Evolutionary conservation across 2,888 invertebrate genomes (phyloP), one percentile per base, ranked within the genome.

Genomic region (Dascillus cervinus): DNA sequence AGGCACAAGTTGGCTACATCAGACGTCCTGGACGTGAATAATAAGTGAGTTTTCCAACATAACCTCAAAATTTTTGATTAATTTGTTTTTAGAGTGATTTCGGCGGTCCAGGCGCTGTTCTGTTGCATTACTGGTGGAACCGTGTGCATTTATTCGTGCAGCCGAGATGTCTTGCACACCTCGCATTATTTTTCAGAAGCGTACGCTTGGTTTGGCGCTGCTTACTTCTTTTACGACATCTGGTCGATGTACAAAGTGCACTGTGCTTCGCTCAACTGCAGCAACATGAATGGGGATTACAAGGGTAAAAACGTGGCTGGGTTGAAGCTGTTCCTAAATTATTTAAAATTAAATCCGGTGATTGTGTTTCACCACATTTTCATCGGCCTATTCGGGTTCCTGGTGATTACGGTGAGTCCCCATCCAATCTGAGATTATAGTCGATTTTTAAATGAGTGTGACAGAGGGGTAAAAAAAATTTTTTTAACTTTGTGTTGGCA

Each of bases 221-320:
- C 82, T 0, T 82, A 82, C 62, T 82, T 82, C 62, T 77, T 82
- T 67, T 82, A 83, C 53, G 83, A 83, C 62, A 81, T 82, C 43
- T 81, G 82, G 79, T 80, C 81, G 11, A 83, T 83, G 83, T 83
- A 82, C 50, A 72, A 75, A 64, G 82, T 82, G 37, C 76, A 78
- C 53, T 49, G 44, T 25, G 41, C 48, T 11, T 6, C 5, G 4
- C 17, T 39, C 20, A 21, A 19, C 3, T 30, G 41, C 4, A 13
- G 29, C 13, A 36, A 46, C 19, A 38, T 39, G 26, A 53, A 49
- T 22, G 52, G 49, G 8, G 49, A 46, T n/a, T 15, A 22, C 17
- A 43, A 32, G 34, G 35, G 28, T 29, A 43, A 29, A 22, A 32
- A 33, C 8, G 25, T 17, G 5, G 22, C 14, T 3, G 10, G 32